A percentile compares a stretch with the other conserved stretches of the same genome.
Evolutionary conservation across 1,140 invertebrate genomes (phyloP).

Genomic region (Sitophilus oryzae): DNA sequence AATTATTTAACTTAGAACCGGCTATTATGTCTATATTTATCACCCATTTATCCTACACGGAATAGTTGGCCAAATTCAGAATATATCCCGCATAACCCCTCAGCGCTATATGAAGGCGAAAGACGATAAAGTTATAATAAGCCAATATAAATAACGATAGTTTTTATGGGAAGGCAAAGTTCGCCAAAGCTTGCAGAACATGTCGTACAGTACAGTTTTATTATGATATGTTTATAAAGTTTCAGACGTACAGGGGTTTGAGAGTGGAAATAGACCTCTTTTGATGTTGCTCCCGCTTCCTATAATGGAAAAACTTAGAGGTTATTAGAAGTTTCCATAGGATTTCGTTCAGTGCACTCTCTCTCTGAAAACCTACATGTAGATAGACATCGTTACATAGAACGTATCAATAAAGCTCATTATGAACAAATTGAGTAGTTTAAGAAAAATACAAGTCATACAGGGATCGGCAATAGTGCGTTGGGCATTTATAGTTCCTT

Average conservation of each 20-base stretch:
- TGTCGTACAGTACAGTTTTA: slow-evolving; percentile 16
- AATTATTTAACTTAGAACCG: no score
- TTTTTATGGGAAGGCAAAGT: slow-evolving; percentile 10
- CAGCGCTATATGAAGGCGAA: not conserved
- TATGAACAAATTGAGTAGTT: no score
- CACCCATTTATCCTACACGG: no score
- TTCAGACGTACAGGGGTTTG: slow-evolving; percentile 5
- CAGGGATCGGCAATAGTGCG: no score
- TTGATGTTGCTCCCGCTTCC: slow-evolving; percentile 5
- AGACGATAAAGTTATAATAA: slow-evolving; percentile 16
- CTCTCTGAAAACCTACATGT: no score
- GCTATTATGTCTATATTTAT: no score
- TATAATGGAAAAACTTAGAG: slow-evolving; percentile 19
- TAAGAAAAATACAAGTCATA: no score
- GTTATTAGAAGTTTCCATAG: slow-evolving; percentile 20
- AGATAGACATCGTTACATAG: no score
- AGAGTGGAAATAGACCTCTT: not conserved
- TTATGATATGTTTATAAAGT: slow-evolving; percentile 24
- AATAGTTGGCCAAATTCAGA: no score
- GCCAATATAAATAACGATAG: slow-evolving; percentile 21
- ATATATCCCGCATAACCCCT: not conserved
- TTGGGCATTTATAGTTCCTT: no score
- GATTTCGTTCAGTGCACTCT: slow-evolving; percentile 6
- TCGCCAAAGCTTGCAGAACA: slow-evolving; percentile 12
- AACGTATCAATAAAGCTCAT: no score